phyloP scores from a whole-genome alignment of 2,113 vertebrate species.

The Dromaius novaehollandiae region DNA sequence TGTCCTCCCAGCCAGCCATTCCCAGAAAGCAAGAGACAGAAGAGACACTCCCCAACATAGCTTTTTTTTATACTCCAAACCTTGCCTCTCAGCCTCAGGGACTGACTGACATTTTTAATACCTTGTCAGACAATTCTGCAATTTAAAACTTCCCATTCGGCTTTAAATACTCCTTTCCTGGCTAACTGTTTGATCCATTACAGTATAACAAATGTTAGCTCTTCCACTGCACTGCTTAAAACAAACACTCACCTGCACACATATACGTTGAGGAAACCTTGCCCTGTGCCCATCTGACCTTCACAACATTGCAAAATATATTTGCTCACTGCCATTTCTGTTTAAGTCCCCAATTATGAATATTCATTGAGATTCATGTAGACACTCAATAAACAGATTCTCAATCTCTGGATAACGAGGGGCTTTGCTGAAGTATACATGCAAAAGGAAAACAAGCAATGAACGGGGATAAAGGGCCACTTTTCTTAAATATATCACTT shows the following conservation, averaged over 20 bases:
- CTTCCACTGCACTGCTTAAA: background rate
- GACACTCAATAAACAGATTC: background rate
- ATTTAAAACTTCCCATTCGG: constrained; percentile 1
- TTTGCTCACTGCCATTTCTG: background rate
- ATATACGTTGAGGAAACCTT: background rate
- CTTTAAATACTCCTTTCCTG: background rate
- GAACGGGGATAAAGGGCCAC: background rate
- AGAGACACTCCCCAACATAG: background rate
- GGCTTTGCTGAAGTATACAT: background rate
- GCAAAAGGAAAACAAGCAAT: background rate
- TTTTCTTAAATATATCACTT: background rate
- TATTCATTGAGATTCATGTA: background rate
- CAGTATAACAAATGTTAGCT: background rate
- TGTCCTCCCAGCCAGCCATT: constrained; percentile 57
- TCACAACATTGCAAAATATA: background rate
- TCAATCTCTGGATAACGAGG: background rate
- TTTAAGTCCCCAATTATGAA: background rate
- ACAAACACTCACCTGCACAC: background rate
- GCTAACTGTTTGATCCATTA: background rate
- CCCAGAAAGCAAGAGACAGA: constrained; percentile 36
- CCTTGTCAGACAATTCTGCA: background rate
- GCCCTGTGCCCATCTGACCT: background rate
- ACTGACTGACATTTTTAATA: constrained; percentile 38
- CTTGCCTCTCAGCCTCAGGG: background rate
- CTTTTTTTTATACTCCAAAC: background rate